Evolutionary conservation across 2,797 vertebrate genomes (phyloP).

Genomic region (Enteromius treurensis): DNA sequence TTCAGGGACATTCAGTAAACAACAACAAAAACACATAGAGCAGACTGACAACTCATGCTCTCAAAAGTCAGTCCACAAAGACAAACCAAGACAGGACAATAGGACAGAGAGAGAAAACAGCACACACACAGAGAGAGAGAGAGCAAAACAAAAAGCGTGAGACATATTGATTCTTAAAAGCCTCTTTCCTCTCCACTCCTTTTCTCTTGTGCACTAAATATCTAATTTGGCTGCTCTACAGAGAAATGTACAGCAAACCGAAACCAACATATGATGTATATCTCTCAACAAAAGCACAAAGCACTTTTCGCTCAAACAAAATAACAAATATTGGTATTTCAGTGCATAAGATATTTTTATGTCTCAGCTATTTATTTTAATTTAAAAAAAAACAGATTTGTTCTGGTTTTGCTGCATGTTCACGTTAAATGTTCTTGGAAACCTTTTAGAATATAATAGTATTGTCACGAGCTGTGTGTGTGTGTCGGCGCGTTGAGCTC

Average conservation of each 20-base stretch:
- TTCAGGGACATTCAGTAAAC: background rate
- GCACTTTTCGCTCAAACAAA: background rate
- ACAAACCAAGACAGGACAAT: background rate
- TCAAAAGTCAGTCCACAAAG: slow-evolving; percentile 17
- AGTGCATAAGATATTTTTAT: background rate
- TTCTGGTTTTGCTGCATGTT: background rate
- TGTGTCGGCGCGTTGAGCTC: too few relatives aligned
- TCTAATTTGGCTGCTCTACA: slow-evolving; percentile 16
- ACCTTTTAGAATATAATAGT: background rate
- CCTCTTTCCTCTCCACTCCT: background rate
- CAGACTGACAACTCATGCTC: slow-evolving; percentile 13
- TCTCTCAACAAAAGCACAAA: slow-evolving; percentile 10
- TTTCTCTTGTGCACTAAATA: slow-evolving; percentile 1
- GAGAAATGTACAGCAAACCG: background rate
- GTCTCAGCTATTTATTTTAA: background rate
- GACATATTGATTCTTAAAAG: slow-evolving; percentile 25
- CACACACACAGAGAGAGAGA: background rate
- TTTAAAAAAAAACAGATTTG: background rate
- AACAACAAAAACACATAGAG: background rate
- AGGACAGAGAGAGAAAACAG: slow-evolving; percentile 26
- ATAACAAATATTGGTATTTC: background rate
- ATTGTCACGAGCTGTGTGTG: too few relatives aligned
- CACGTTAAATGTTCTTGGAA: background rate
- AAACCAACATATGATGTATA: slow-evolving; percentile 6
- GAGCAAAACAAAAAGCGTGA: background rate